Conservation (phyloP, 2,797 vertebrate species). For the Schizothorax lantsangensis region DNA sequence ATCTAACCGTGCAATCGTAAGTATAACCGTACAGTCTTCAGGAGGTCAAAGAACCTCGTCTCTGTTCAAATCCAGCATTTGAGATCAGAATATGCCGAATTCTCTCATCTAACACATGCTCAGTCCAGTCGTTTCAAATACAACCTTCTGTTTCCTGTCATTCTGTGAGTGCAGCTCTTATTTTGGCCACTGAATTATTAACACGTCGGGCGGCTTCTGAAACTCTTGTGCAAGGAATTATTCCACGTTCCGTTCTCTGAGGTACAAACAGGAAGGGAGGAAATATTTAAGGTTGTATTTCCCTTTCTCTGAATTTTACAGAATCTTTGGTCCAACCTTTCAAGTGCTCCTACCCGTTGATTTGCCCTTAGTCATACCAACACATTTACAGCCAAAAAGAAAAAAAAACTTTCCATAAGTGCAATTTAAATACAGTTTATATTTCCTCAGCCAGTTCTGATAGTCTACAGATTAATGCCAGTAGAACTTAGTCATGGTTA, state of each 20-base stretch:
- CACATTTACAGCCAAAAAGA: slow-evolving; percentile 29
- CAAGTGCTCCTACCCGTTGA: slow-evolving; percentile 62
- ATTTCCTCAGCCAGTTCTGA: slow-evolving; percentile 6
- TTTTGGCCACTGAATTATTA: slow-evolving; percentile 19
- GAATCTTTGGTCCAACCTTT: slow-evolving; percentile 78
- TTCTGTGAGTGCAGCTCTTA: background rate
- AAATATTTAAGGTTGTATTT: slow-evolving; percentile 28
- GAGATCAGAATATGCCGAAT: background rate
- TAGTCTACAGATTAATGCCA: background rate
- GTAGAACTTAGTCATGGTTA: background rate
- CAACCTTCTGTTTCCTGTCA: background rate
- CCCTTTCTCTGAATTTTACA: slow-evolving; percentile 33
- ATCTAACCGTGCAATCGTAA: slow-evolving; percentile 24
- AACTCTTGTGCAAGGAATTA: slow-evolving; percentile 32
- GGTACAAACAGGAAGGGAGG: slow-evolving; percentile 33
- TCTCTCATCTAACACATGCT: slow-evolving; percentile 15
- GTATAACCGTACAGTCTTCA: background rate
- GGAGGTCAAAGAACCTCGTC: background rate
- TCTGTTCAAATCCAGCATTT: slow-evolving; percentile 14
- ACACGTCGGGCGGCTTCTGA: background rate
- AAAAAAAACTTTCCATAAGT: slow-evolving; percentile 67
- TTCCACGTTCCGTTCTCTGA: slow-evolving; percentile 10
- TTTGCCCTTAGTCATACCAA: slow-evolving; percentile 7
- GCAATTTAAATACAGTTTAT: slow-evolving; percentile 65
- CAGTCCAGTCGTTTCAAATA: background rate